phyloP scores from a whole-genome alignment of 30 jellyfish, hydroid and myxozoan genomes.

The Nemopilema nomurai region DNA sequence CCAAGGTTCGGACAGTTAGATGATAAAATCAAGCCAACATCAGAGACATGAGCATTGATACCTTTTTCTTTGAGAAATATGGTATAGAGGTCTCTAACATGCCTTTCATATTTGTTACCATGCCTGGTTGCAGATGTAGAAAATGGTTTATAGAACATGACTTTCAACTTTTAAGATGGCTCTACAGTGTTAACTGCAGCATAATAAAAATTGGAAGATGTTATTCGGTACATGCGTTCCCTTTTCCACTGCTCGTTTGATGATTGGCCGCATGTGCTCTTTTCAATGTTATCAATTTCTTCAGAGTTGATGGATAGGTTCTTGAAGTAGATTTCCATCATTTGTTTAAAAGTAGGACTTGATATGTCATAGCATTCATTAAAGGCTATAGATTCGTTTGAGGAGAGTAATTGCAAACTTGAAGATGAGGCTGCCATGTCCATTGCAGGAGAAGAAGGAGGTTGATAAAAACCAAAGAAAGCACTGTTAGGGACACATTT shows the following conservation, averaged over 20 bases:
- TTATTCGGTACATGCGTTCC: slow-evolving; percentile 30
- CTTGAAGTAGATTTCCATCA: slow-evolving; percentile 34
- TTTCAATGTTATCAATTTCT: slow-evolving; percentile 20
- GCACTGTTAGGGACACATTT: not conserved
- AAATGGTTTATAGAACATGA: slow-evolving; percentile 46
- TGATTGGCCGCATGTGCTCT: slow-evolving; percentile 37
- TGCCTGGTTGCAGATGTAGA: slow-evolving; percentile 31
- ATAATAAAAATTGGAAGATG: slow-evolving; percentile 58
- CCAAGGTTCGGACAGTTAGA: slow-evolving; percentile 44
- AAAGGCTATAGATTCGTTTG: slow-evolving; percentile 23
- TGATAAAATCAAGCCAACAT: slow-evolving; percentile 40
- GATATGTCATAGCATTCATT: slow-evolving; percentile 53
- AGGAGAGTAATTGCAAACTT: not conserved
- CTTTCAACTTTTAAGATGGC: slow-evolving; percentile 37
- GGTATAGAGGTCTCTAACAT: slow-evolving; percentile 30
- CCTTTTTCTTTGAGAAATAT: slow-evolving; percentile 33
- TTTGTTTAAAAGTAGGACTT: slow-evolving; percentile 24
- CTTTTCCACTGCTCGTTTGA: slow-evolving; percentile 23
- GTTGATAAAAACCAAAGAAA: not conserved
- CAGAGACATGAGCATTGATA: slow-evolving; percentile 10
- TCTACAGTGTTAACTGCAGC: slow-evolving; percentile 65
- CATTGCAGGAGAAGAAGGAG: not conserved
- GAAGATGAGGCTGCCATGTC: not conserved
- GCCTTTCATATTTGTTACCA: slow-evolving; percentile 49
- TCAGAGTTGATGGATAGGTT: not conserved